phyloP scores from a whole-genome alignment of 2,888 invertebrate species.

The Acanthopleura granulata region DNA sequence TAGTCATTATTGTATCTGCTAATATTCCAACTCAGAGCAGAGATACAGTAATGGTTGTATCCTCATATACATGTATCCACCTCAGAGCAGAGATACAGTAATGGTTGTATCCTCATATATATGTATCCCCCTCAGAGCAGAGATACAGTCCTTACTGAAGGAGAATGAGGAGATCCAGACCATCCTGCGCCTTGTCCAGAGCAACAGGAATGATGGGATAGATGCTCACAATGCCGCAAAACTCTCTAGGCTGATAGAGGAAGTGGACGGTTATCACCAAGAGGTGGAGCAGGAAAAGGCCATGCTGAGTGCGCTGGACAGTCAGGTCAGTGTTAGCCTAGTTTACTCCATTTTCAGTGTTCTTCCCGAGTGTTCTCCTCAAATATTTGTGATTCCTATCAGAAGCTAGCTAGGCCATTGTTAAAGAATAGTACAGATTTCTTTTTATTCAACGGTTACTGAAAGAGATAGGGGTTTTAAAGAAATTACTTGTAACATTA shows the following conservation, averaged over 20 bases:
- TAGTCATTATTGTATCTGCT: too few relatives aligned
- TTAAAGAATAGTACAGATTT: too few relatives aligned
- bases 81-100: constrained; percentile 35
- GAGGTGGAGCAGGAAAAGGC: constrained; percentile 44
- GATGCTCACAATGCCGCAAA: constrained; percentile 39
- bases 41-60: too few relatives aligned
- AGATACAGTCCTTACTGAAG: constrained; percentile 44
- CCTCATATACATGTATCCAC: too few relatives aligned
- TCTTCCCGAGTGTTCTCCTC: too few relatives aligned
- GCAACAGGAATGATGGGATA: constrained; percentile 46
- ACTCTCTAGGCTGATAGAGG: constrained; percentile 41
- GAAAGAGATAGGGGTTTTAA: too few relatives aligned
- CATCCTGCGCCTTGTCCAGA: constrained; percentile 43
- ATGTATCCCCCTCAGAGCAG: constrained; percentile 35
- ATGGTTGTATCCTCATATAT: constrained; percentile 28
- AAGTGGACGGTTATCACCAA: constrained; percentile 40
- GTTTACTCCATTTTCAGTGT: neutral
- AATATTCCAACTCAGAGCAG: too few relatives aligned
- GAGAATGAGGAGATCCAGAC: constrained; percentile 53
- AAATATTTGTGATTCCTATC: too few relatives aligned
- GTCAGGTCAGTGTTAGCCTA: constrained; percentile 35
- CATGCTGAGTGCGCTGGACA: constrained; percentile 41
- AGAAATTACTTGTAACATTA: too few relatives aligned
- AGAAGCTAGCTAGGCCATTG: too few relatives aligned
- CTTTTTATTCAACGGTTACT: too few relatives aligned